Conservation (phyloP, 2,888 invertebrate species). For the Machimus rusticus region DNA sequence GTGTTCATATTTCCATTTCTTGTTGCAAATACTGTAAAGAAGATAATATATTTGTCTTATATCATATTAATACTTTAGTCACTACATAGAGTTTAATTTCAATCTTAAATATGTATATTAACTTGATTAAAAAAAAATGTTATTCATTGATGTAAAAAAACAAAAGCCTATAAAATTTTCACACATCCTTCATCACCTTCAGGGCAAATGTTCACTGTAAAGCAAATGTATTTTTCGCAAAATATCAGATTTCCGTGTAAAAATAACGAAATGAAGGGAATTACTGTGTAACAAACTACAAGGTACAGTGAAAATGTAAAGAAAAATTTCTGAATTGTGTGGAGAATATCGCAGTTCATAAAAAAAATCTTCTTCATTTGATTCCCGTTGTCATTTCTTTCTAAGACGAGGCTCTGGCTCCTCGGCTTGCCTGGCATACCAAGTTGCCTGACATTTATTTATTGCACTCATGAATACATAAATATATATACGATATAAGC, state of each 20-base stretch:
- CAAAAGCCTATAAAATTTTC: background rate
- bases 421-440: background rate
- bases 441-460: background rate
- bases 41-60: too few species aligned
- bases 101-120: background rate
- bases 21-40: too few species aligned
- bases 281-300: background rate
- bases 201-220: background rate
- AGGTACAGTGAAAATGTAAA: background rate
- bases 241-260: background rate
- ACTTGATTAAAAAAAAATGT: background rate
- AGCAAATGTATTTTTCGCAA: background rate
- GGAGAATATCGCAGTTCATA: background rate
- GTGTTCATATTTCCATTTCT: too few species aligned
- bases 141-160: background rate
- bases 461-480: slow-evolving; percentile 27
- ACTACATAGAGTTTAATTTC: too few species aligned
- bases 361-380: background rate
- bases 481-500: background rate
- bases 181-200: background rate
- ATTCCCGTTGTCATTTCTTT: background rate
- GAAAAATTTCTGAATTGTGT: background rate
- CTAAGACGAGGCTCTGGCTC: background rate
- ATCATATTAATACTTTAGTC: too few species aligned
- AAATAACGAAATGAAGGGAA: background rate